These are phyloP conservation scores for Agapornis canus DNA, from an alignment of 2,797 vertebrate genomes.

Conservation along the genomic window DNA sequence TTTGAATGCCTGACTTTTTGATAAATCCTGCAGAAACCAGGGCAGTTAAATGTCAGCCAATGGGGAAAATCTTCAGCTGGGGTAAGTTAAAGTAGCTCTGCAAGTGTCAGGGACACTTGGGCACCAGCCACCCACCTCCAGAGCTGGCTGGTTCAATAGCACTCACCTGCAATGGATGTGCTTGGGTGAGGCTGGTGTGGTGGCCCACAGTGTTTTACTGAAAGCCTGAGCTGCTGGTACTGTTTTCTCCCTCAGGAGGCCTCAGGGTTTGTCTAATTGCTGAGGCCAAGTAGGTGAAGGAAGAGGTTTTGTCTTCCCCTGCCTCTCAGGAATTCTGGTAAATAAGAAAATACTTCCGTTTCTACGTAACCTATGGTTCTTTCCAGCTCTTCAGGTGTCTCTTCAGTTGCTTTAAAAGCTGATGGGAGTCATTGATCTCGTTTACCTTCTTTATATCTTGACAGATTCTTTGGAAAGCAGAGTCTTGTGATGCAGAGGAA, in stretches of 20 bases:
- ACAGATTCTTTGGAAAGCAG: slow-evolving; percentile 2
- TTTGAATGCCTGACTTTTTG: slow-evolving; percentile 3
- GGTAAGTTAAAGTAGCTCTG: not conserved
- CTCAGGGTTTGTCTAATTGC: not conserved
- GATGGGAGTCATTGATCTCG: slow-evolving; percentile 25
- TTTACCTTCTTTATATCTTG: slow-evolving; percentile 15
- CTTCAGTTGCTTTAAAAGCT: slow-evolving; percentile 10
- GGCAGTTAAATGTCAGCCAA: slow-evolving; percentile 38
- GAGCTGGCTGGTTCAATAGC: not conserved
- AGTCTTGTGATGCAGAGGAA: not conserved
- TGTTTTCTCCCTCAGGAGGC: not conserved
- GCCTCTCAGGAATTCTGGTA: not conserved
- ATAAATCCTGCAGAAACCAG: slow-evolving; percentile 4
- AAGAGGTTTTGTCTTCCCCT: not conserved
- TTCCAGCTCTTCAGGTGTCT: not conserved
- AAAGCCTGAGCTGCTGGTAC: not conserved
- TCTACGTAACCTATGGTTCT: not conserved
- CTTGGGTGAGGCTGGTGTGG: not conserved
- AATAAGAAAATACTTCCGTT: slow-evolving; percentile 1
- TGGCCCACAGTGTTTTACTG: not conserved
- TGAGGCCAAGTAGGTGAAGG: not conserved
- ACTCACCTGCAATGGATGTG: not conserved
- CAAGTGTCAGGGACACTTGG: not conserved
- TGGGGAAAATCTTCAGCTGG: not conserved
- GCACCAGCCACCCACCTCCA: not conserved